phyloP scores from a whole-genome alignment of 2,888 invertebrate genomes.

The Dynastes hyllus region DNA sequence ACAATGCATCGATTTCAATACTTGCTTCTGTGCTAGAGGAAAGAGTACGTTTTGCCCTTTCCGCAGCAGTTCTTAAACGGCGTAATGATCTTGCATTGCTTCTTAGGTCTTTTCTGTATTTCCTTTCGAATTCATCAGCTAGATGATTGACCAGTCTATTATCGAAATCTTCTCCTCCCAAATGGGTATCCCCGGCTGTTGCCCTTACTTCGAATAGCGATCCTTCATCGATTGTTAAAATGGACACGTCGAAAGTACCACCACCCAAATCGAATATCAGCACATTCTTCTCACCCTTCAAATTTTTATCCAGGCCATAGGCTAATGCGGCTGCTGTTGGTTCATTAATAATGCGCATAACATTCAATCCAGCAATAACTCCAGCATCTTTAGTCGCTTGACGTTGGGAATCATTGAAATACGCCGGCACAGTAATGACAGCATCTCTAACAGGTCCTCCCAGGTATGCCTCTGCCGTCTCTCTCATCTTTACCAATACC shows the following conservation, averaged over 20 bases:
- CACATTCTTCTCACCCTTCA: conserved; percentile 68
- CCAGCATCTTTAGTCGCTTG: conserved; percentile 82
- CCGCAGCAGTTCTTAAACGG: conserved; percentile 83
- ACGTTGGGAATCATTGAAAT: conserved; percentile 80
- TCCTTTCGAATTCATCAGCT: conserved; percentile 81
- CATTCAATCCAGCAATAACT: conserved; percentile 79
- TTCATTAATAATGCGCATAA: conserved; percentile 78
- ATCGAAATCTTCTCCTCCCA: conserved; percentile 72
- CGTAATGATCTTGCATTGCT: conserved; percentile 79
- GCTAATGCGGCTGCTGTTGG: conserved; percentile 77
- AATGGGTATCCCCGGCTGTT: conserved; percentile 74
- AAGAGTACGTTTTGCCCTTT: conserved; percentile 84
- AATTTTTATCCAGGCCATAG: conserved; percentile 72
- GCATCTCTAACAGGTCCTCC: conserved; percentile 80
- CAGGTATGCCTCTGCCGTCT: conserved; percentile 82
- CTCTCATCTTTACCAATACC: conserved; percentile 76
- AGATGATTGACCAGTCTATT: conserved; percentile 80
- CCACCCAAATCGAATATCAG: conserved; percentile 75
- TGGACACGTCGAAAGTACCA: conserved; percentile 81
- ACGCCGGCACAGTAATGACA: conserved; percentile 86
- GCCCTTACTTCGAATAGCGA: conserved; percentile 73
- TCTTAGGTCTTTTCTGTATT: conserved; percentile 81
- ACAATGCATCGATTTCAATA: conserved; percentile 84
- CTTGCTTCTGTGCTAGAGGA: conserved; percentile 85
- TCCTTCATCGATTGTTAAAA: conserved; percentile 78